These are phyloP conservation scores for Meles meles DNA, from an alignment of 2,113 vertebrate species.

Conservation along the genomic window DNA sequence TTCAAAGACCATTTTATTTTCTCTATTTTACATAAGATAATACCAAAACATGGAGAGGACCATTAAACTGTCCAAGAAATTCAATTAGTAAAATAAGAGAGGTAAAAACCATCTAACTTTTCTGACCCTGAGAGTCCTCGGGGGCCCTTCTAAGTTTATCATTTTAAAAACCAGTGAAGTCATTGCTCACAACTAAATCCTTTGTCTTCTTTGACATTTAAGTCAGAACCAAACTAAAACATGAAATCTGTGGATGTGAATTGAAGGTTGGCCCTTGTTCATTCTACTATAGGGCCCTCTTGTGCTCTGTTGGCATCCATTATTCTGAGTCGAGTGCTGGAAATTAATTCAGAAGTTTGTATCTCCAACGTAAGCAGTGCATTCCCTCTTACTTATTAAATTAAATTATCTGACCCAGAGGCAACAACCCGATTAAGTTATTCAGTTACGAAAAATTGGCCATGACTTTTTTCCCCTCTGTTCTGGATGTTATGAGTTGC, in stretches of 20 bases:
- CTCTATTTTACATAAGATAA: neutral
- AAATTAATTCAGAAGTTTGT: neutral
- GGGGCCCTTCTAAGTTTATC: neutral
- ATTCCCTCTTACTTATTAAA: neutral
- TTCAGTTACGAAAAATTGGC: neutral
- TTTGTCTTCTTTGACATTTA: neutral
- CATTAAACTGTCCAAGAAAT: neutral
- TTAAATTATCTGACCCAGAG: conserved; percentile 59
- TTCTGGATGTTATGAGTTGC: conserved; percentile 45
- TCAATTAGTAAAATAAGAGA: neutral
- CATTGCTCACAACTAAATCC: neutral
- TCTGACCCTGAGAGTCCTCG: neutral
- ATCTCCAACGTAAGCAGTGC: neutral
- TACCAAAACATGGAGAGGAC: neutral
- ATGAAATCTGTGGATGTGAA: neutral
- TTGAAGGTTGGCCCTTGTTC: neutral
- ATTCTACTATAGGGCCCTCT: neutral
- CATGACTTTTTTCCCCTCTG: conserved; percentile 44
- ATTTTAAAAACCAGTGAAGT: neutral
- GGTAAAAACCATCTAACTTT: neutral
- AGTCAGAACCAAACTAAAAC: neutral
- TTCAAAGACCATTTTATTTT: neutral
- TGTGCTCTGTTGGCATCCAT: conserved; percentile 10
- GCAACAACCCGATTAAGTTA: conserved; percentile 55
- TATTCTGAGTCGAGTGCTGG: neutral